phyloP scores from a whole-genome alignment of 2,797 vertebrate species.

The Sebastes itinus region DNA sequence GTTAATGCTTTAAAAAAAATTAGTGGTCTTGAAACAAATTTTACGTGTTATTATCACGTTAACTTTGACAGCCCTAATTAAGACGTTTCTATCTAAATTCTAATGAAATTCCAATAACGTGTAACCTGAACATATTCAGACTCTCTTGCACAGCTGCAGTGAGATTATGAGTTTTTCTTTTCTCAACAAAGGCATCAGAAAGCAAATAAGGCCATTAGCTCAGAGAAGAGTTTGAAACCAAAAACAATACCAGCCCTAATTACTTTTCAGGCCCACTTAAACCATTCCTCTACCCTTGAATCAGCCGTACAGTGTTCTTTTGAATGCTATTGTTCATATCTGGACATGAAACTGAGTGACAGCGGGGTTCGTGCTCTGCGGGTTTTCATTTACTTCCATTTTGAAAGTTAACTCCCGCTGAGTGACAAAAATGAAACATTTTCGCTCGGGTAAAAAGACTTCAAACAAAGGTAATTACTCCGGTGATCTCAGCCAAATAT shows the following conservation, averaged over 20 bases:
- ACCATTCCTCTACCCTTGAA: constrained; percentile 39
- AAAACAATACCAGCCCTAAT: constrained; percentile 47
- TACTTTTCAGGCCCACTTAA: constrained; percentile 55
- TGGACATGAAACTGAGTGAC: constrained; percentile 50
- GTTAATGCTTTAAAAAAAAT: background rate
- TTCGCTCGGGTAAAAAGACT: constrained; percentile 46
- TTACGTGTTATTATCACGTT: no score
- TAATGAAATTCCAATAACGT: background rate
- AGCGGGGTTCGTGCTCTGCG: constrained; percentile 40
- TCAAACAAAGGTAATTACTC: constrained; percentile 57
- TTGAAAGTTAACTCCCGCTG: constrained; percentile 60
- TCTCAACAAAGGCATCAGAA: constrained; percentile 30
- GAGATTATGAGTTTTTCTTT: constrained; percentile 32
- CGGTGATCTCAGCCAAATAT: constrained; percentile 42
- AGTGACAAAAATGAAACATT: constrained; percentile 48
- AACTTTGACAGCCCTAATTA: no score
- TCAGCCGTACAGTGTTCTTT: constrained; percentile 36
- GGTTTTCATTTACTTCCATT: constrained; percentile 59
- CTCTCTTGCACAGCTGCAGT: constrained; percentile 15
- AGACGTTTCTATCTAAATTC: background rate
- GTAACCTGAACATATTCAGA: constrained; percentile 8
- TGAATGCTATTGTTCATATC: constrained; percentile 50
- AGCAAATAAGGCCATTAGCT: constrained; percentile 49
- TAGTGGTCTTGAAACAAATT: no score
- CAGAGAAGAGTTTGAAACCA: constrained; percentile 49